Evolutionary conservation across 2,888 invertebrate species (phyloP).

Genomic region (Notodonta ziczac): DNA sequence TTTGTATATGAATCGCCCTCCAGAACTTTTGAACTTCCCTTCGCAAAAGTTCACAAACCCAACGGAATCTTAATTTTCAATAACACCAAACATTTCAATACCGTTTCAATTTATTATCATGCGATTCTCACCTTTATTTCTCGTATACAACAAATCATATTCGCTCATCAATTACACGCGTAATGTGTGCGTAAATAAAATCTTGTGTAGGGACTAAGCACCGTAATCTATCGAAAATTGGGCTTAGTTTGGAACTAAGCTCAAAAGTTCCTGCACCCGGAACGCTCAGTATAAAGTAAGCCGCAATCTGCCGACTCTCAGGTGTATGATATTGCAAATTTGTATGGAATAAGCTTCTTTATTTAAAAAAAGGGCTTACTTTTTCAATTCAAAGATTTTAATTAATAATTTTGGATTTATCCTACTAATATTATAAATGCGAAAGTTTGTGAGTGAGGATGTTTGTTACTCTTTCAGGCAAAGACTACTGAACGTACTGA

Average conservation of each 20-base stretch:
- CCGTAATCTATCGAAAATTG: constrained; percentile 18
- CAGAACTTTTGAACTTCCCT: no score
- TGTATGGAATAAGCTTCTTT: constrained; percentile 55
- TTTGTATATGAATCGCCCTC: no score
- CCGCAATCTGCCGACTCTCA: constrained; percentile 78
- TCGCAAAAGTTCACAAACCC: constrained; percentile 21
- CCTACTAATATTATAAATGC: no score
- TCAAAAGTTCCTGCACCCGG: constrained; percentile 42
- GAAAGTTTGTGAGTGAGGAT: no score
- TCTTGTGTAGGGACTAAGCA: constrained; percentile 18
- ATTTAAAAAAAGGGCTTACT: constrained; percentile 30
- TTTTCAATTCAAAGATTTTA: constrained; percentile 17
- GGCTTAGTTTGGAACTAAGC: constrained; percentile 40
- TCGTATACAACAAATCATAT: constrained; percentile 32
- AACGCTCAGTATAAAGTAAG: constrained; percentile 68
- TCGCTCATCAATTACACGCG: constrained; percentile 24
- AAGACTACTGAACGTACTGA: no score
- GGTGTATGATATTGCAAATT: constrained; percentile 58
- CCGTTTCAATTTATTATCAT: constrained; percentile 26
- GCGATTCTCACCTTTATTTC: constrained; percentile 24
- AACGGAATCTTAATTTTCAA: constrained; percentile 59
- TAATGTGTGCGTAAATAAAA: constrained; percentile 38
- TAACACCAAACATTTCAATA: constrained; percentile 52
- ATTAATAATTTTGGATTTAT: no score
- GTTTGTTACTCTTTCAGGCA: no score